Base-by-base conservation (phyloP, 2,113 vertebrate genomes). In the Scomber japonicus region DNA sequence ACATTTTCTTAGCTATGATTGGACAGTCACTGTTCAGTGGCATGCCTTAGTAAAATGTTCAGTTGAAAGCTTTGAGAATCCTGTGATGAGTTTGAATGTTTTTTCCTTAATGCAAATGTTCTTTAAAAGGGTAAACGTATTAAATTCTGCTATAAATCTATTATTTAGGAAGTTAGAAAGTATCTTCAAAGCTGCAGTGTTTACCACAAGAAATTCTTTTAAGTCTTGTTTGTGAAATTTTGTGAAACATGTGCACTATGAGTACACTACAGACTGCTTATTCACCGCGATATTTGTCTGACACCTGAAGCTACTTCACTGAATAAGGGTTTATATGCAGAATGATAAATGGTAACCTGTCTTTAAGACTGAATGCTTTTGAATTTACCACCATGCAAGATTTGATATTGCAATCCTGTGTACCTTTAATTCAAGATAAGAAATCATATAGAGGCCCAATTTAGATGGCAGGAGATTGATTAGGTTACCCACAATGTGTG, bases 401-500 rank as follows among this genome's bases (percentile, higher is more conserved):
- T 77, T 70, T 61, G 17, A 64, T 80, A 48, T 31, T 73, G 46
- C 53, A 59, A 30, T 54, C 17, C 27, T 46, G 56, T 71, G n/a
- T 62, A 53, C 70, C 40, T 65, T 57, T 40, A 51, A 66, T 78
- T 56, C 61, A 62, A 75, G 50, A 60, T 59, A 66, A 78, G 50
- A 75, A 76, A 80, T 73, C 57, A 72, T 3, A 62, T 3, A 46
- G 71, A 75, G 17, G 46, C 19, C 30, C 19, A 49, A 51, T 72
- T 78, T 50, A 31, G 27, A 55, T 35, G 19, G 27, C 21, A 54
- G 46, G 21, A 67, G 75, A 88, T 84, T 84, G 59, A 82, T 73
- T 70, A 82, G 40, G 45, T 69, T 40, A 21, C 16, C 55, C 21
- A 75, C 40, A 72, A 27, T 27, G 45, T 84, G 55, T 78, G 69